Percentiles rank a stretch among this genome's conserved stretches.
These are phyloP conservation scores for Rhizomys pruinosus DNA, from an alignment of 2,113 vertebrate genomes.

Conservation along the genomic window DNA sequence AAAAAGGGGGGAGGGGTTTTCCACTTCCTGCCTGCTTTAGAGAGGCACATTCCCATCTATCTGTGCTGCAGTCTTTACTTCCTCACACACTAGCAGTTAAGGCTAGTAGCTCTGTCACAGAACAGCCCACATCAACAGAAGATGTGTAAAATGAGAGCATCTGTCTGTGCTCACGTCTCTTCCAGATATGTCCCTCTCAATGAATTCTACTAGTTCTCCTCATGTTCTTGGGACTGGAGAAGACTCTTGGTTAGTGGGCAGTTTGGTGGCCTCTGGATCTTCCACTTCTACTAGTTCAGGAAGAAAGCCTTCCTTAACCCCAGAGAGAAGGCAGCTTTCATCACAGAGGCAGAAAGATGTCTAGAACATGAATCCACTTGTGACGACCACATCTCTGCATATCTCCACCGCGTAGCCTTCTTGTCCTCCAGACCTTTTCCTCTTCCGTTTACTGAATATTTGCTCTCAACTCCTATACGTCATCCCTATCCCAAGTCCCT, in stretches of 20 bases:
- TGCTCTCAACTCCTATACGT: neutral
- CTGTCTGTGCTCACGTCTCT: neutral
- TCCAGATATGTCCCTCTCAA: neutral
- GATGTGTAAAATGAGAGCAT: neutral
- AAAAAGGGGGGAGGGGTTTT: neutral
- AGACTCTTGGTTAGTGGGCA: neutral
- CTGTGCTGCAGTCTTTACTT: neutral
- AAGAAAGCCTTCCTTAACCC: neutral
- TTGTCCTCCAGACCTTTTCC: neutral
- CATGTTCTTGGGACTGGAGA: conserved; percentile 1
- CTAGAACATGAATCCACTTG: neutral
- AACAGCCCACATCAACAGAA: neutral
- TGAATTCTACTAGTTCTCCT: neutral
- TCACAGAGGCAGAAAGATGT: neutral
- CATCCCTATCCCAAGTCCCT: neutral
- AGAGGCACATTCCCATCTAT: neutral
- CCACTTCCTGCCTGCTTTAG: neutral
- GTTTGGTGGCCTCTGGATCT: neutral
- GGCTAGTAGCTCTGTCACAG: neutral
- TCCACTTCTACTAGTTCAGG: neutral
- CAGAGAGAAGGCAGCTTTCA: neutral
- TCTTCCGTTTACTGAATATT: neutral
- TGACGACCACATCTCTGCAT: neutral
- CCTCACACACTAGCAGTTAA: neutral
- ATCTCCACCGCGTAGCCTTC: neutral